A percentile compares a stretch with the other conserved stretches of the same genome.
phyloP scores from a whole-genome alignment of 2,113 vertebrate species.

The Datnioides undecimradiatus region DNA sequence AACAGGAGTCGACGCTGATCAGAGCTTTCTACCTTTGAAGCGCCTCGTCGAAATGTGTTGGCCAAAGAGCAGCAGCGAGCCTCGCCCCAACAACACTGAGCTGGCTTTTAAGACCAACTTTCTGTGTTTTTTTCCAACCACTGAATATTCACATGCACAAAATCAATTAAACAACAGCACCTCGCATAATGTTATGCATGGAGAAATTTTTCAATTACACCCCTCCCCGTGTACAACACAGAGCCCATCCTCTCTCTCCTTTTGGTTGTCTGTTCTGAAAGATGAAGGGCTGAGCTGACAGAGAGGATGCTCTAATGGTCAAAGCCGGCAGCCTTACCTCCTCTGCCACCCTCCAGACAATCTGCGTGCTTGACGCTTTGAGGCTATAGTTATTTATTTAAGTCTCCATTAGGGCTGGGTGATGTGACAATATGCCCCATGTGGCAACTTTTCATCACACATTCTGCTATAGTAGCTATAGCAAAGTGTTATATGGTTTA shows the following conservation, averaged over 20 bases:
- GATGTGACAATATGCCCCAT: background rate
- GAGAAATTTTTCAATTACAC: slow-evolving; percentile 42
- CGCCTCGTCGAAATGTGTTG: slow-evolving; percentile 9
- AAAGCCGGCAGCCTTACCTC: background rate
- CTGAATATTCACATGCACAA: background rate
- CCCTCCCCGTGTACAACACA: background rate
- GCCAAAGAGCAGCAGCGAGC: slow-evolving; percentile 1
- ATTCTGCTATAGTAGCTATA: background rate
- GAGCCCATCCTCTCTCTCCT: background rate
- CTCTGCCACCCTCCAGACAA: background rate
- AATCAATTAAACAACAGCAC: slow-evolving; percentile 18
- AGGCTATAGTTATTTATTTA: background rate
- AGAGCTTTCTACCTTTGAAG: slow-evolving; percentile 22
- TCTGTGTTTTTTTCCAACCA: background rate
- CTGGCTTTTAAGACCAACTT: background rate
- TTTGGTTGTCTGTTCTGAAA: background rate
- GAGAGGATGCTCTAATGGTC: slow-evolving; percentile 10
- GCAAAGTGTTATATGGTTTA: background rate
- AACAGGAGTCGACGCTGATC: background rate
- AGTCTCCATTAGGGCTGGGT: background rate
- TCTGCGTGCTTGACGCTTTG: background rate
- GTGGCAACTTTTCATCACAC: background rate
- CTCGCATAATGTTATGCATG: slow-evolving; percentile 47
- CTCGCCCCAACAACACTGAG: background rate
- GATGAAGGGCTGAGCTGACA: background rate